Evolutionary conservation across 2,113 vertebrate species (phyloP), one percentile per base, ranked within the genome.

Genomic region (Callospermophilus lateralis): DNA sequence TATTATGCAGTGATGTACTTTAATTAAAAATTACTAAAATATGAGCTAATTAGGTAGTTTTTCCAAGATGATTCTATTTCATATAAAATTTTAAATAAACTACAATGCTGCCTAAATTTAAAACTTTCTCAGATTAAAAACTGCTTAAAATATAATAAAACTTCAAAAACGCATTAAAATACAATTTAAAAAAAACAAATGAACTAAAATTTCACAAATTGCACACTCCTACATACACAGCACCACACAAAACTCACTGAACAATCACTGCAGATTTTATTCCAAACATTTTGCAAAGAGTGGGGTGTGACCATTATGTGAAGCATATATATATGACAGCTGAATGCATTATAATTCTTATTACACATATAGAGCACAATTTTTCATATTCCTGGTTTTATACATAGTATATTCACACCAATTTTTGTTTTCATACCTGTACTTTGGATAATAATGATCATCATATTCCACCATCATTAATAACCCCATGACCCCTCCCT

Each of bases 1-100:
- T 37, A 65, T 51, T 37, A 34, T 70, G 28, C 11, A 90, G 8
- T 28, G 12, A 12, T 48, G 1, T 76, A 39, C 32, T 16, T 37
- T 93, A 32, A 28, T 26, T 80, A n/a, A 67, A 48, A 84, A 4
- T 72, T 88, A 45, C 87, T 96, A n/a, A 96, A 61, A 53, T 37
- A 28, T 13, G 63, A 61, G 32, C 2, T 70, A 93, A 73, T 79
- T 90, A 58, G 85, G 37, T n/a, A 51, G 2, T 51, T 61, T 74
- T 92, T 39, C 11, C 9, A 93, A 37, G 81, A 65, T 17, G 10
- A 70, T 89, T 78, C 19, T 7, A 83, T 53, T 92, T 77, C 68
- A 55, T 78, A 72, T 81, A 80, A n/a, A n/a, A 77, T 30, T 72
- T 93, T 86, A 79, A 88, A 84, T 84, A 85, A 42, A 37, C 45